phyloP scores from a whole-genome alignment of 2,888 invertebrate genomes.

The Agrotis exclamationis region DNA sequence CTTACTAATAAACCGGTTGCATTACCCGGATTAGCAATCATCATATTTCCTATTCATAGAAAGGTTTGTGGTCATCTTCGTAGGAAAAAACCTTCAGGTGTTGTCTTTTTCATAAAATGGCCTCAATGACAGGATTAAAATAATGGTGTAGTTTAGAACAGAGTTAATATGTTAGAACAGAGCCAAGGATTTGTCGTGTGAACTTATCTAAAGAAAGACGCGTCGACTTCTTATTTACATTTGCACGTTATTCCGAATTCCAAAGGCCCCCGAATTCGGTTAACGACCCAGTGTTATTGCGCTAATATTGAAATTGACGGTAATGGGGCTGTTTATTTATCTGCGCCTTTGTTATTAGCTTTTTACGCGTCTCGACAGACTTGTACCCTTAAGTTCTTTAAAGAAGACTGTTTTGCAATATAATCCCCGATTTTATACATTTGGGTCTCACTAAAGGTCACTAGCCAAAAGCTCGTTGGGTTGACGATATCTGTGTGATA shows the following conservation, averaged over 20 bases:
- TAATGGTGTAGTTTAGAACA: too few species aligned
- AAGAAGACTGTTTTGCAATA: background rate
- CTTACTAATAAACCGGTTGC: background rate
- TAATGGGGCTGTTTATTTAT: constrained; percentile 46
- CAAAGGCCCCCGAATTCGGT: constrained; percentile 25
- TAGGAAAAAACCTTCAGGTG: background rate
- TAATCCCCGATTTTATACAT: background rate
- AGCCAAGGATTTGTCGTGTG: background rate
- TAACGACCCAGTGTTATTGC: constrained; percentile 49
- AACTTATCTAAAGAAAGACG: constrained; percentile 29
- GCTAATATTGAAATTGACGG: constrained; percentile 50
- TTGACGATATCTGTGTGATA: too few species aligned
- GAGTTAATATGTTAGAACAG: too few species aligned
- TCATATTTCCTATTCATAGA: background rate
- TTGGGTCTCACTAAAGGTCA: too few species aligned
- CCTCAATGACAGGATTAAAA: background rate
- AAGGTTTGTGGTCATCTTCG: background rate
- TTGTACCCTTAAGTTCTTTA: constrained; percentile 14
- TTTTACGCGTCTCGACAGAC: constrained; percentile 18
- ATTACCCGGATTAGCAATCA: background rate
- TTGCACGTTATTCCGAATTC: constrained; percentile 26
- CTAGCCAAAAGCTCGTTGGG: too few species aligned
- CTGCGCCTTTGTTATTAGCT: constrained; percentile 30
- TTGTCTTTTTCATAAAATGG: background rate
- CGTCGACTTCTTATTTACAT: constrained; percentile 31